A percentile compares a stretch with the other conserved stretches of the same genome.
Conservation (phyloP, 2,888 invertebrate species). For the Torymus auratus region DNA sequence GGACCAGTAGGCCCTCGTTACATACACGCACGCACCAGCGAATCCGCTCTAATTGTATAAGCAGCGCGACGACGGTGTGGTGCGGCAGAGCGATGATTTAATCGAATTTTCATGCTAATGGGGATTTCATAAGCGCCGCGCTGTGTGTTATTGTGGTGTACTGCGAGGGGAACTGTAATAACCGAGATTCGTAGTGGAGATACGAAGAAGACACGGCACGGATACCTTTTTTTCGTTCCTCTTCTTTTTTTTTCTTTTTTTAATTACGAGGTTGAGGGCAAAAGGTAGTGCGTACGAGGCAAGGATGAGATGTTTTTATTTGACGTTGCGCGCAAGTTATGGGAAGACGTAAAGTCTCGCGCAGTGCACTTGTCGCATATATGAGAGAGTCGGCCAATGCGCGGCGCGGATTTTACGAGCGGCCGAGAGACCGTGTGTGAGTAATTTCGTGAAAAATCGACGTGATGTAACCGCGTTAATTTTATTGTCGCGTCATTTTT, state of each 20-base stretch:
- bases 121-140: slow-evolving; percentile 23
- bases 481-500: not conserved
- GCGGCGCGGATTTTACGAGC: slow-evolving; percentile 28
- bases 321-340: not conserved
- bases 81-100: slow-evolving; percentile 30
- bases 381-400: too few relatives aligned
- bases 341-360: slow-evolving; percentile 21
- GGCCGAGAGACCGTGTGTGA: too few relatives aligned
- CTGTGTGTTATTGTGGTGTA: slow-evolving; percentile 18
- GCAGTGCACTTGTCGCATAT: slow-evolving; percentile 20
- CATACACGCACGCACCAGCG: not conserved
- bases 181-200: not conserved
- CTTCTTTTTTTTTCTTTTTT: not conserved
- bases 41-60: slow-evolving; percentile 40
- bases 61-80: not conserved
- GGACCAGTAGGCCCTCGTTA: too few relatives aligned
- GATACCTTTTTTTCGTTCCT: not conserved
- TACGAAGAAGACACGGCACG: not conserved
- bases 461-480: slow-evolving; percentile 18
- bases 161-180: not conserved
- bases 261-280: slow-evolving; percentile 11
- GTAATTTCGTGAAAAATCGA: not conserved
- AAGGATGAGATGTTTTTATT: not conserved
- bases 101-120: slow-evolving; percentile 52
- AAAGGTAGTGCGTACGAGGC: too few relatives aligned